These are phyloP conservation scores for Axea sp. DNA, from an alignment of 2,888 invertebrate species.

Conservation along the genomic window DNA sequence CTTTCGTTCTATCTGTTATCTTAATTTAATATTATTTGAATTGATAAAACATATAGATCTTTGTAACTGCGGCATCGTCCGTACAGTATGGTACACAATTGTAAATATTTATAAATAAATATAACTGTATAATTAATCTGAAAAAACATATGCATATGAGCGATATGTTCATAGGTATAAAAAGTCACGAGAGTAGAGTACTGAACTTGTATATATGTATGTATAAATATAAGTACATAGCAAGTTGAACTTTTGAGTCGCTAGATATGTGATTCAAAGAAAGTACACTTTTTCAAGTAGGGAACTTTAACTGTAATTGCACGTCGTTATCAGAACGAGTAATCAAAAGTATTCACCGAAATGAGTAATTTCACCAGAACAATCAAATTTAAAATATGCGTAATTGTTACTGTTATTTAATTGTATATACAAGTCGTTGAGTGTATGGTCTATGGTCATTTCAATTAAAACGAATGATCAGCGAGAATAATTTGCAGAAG, in stretches of 20 bases:
- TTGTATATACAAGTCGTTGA: conserved; percentile 16
- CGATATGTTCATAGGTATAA: conserved; percentile 25
- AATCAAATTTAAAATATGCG: conserved; percentile 3
- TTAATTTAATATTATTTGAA: too few species aligned
- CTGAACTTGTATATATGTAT: conserved; percentile 30
- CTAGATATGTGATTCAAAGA: too few species aligned
- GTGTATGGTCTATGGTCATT: conserved; percentile 5
- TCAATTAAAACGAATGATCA: conserved; percentile 22
- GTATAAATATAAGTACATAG: conserved; percentile 21
- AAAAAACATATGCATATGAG: conserved; percentile 16
- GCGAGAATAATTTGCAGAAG: conserved; percentile 12
- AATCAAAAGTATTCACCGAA: conserved; percentile 19
- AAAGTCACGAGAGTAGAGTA: conserved; percentile 43
- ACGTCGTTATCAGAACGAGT: conserved; percentile 1
- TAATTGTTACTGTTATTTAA: background rate
- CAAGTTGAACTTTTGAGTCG: background rate
- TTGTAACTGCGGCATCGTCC: background rate
- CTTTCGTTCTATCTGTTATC: conserved; percentile 3
- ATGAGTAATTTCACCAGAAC: conserved; percentile 1
- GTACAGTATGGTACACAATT: background rate
- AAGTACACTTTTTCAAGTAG: too few species aligned
- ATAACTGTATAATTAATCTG: conserved; percentile 1
- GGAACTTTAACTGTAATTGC: conserved; percentile 1
- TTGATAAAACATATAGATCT: background rate
- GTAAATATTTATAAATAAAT: conserved; percentile 30